A percentile compares a stretch with the other conserved stretches of the same genome.
phyloP scores from a whole-genome alignment of 2,888 invertebrate genomes.

The Ceraclea dissimilis region DNA sequence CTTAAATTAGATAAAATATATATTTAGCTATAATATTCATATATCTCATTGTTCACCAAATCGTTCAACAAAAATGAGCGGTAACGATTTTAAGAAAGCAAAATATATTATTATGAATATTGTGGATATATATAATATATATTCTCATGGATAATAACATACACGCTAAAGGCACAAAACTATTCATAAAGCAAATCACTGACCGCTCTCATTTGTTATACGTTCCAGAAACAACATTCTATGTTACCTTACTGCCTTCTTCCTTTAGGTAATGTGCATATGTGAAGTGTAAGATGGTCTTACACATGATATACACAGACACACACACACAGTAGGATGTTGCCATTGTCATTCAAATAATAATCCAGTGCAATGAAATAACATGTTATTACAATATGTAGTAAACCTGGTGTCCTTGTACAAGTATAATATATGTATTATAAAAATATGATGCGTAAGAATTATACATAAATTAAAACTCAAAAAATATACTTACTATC shows the following conservation, averaged over 20 bases:
- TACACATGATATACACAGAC: too few relatives aligned
- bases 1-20: conserved; percentile 27
- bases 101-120: conserved; percentile 12
- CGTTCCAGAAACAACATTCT: conserved; percentile 13
- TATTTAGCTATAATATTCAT: conserved; percentile 24
- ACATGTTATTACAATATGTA: too few relatives aligned
- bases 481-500: conserved; percentile 22
- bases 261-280: too few relatives aligned
- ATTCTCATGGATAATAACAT: conserved; percentile 14
- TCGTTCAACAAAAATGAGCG: conserved; percentile 26
- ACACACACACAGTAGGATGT: too few relatives aligned
- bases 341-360: too few relatives aligned
- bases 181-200: conserved; percentile 24
- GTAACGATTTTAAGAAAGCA: conserved; percentile 20
- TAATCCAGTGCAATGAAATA: too few relatives aligned
- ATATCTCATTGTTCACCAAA: conserved; percentile 23
- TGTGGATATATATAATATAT: not conserved
- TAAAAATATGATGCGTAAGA: too few relatives aligned
- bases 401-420: too few relatives aligned
- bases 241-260: not conserved
- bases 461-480: not conserved
- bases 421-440: too few relatives aligned
- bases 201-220: conserved; percentile 22
- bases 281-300: too few relatives aligned
- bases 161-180: conserved; percentile 26